Evolutionary conservation across 2,113 vertebrate genomes (phyloP).

Genomic region (Pangasianodon gigas): DNA sequence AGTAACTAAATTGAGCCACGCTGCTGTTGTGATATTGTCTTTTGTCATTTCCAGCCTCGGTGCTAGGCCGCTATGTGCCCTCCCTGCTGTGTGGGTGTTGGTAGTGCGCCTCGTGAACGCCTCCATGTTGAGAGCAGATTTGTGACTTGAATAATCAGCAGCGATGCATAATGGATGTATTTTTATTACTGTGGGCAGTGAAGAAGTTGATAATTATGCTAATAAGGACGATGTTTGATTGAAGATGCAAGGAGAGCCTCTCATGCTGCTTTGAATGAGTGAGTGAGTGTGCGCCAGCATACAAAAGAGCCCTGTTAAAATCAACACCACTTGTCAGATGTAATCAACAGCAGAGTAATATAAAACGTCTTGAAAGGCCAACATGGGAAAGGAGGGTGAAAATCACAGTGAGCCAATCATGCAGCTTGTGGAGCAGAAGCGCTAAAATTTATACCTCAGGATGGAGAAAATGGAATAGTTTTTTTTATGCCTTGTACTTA

Average conservation of each 20-base stretch:
- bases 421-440: not conserved
- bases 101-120: not conserved
- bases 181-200: not conserved
- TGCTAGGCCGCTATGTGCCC: not conserved
- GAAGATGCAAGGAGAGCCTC: slow-evolving; percentile 42
- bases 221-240: slow-evolving; percentile 48
- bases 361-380: slow-evolving; percentile 2
- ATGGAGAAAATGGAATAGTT: not conserved
- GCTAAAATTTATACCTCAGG: not conserved
- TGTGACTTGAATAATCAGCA: slow-evolving; percentile 22
- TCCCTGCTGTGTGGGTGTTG: not conserved
- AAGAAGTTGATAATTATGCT: slow-evolving; percentile 45
- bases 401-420: not conserved
- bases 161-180: not conserved
- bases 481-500: not conserved
- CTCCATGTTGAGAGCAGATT: slow-evolving; percentile 30
- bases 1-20: not conserved
- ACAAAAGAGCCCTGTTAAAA: slow-evolving; percentile 66
- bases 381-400: not conserved
- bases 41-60: slow-evolving; percentile 23
- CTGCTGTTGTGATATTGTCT: not conserved
- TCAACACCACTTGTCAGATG: slow-evolving; percentile 63
- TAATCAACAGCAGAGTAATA: slow-evolving; percentile 51
- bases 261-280: slow-evolving; percentile 44
- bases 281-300: slow-evolving; percentile 52